Percentiles rank a stretch among this genome's conserved stretches.
These are phyloP conservation scores for Nephrocerus scutellatus DNA, from an alignment of 2,888 invertebrate genomes.

Conservation along the genomic window DNA sequence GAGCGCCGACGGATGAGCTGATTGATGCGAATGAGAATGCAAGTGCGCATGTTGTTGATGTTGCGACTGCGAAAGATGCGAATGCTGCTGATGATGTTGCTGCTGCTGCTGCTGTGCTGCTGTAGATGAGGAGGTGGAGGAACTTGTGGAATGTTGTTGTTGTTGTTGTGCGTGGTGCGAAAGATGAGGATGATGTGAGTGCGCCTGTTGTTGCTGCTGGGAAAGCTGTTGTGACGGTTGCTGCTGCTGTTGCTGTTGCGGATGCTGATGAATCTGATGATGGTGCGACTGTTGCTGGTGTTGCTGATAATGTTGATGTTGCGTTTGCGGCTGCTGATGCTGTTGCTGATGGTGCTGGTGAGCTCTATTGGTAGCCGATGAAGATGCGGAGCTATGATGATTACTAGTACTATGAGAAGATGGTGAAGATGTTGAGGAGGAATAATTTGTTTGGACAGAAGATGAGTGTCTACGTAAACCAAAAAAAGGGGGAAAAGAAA, in stretches of 20 bases:
- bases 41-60: constrained; percentile 26
- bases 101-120: constrained; percentile 24
- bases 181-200: constrained; percentile 18
- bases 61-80: constrained; percentile 21
- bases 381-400: constrained; percentile 8
- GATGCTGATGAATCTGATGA: constrained; percentile 26
- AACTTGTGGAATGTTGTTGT: constrained; percentile 12
- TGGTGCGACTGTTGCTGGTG: constrained; percentile 24
- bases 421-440: constrained; percentile 26
- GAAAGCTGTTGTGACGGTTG: constrained; percentile 25
- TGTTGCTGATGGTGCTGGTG: constrained; percentile 19
- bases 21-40: constrained; percentile 25
- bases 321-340: constrained; percentile 15
- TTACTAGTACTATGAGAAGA: constrained; percentile 19
- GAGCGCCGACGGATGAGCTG: constrained; percentile 20
- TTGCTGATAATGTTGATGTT: constrained; percentile 26
- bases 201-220: constrained; percentile 24
- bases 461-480: constrained; percentile 28
- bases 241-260: constrained; percentile 23
- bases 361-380: too few species aligned
- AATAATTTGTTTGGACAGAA: constrained; percentile 41
- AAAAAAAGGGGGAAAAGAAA: constrained; percentile 3
- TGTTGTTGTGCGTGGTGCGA: constrained; percentile 19
- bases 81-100: constrained; percentile 24
- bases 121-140: constrained; percentile 9